Evolutionary conservation across 1,140 invertebrate species (phyloP).

Genomic region (Bombus fervidus): DNA sequence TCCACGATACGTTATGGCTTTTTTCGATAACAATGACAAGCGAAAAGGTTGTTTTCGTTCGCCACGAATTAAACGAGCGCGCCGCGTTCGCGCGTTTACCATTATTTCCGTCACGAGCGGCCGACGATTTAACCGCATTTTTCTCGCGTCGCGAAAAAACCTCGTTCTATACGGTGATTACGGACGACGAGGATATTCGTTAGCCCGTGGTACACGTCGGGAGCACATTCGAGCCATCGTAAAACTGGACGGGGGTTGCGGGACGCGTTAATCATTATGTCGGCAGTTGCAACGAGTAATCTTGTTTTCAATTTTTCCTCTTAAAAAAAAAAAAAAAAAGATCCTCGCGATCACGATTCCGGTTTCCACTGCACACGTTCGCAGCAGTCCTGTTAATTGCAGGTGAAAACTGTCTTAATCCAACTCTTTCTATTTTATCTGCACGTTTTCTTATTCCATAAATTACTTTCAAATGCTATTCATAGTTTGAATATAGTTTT

Average conservation of each 20-base stretch:
- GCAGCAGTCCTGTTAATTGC: neutral
- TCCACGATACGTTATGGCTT: neutral
- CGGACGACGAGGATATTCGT: slow-evolving; percentile 57
- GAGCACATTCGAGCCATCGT: slow-evolving; percentile 15
- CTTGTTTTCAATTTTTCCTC: slow-evolving; percentile 14
- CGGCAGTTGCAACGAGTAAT: slow-evolving; percentile 29
- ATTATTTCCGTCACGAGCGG: slow-evolving; percentile 35
- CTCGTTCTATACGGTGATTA: slow-evolving; percentile 53
- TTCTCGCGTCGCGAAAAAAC: slow-evolving; percentile 42
- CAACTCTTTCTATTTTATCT: neutral
- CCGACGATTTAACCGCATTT: slow-evolving; percentile 32
- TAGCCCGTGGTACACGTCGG: slow-evolving; percentile 15
- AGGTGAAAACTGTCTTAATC: neutral
- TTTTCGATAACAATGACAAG: slow-evolving; percentile 1
- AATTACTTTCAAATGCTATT: neutral
- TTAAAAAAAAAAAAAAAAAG: neutral
- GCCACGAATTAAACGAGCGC: slow-evolving; percentile 29
- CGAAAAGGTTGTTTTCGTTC: slow-evolving; percentile 19
- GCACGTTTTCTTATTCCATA: neutral
- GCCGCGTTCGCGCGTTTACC: slow-evolving; percentile 19
- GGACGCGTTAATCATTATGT: slow-evolving; percentile 57
- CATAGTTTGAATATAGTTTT: too few species aligned
- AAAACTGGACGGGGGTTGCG: neutral
- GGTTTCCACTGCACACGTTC: neutral
- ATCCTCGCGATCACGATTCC: neutral